Base-by-base conservation (phyloP, 1,140 invertebrate species). In the Drosophila pseudoobscura region DNA sequence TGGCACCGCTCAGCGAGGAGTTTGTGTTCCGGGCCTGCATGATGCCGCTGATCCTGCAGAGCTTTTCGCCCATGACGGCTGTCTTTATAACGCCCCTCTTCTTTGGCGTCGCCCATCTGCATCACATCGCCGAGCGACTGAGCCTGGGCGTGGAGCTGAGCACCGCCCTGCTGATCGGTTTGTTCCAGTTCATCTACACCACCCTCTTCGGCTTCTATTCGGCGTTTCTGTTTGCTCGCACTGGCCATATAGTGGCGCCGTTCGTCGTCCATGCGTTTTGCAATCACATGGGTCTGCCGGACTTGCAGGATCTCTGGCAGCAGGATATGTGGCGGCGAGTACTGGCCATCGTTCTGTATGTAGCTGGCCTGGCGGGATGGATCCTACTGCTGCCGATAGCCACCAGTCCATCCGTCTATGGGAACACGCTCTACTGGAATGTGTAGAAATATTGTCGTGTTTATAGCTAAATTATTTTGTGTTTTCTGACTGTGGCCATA, bases 281-380 rank as follows among this genome's bases (percentile, higher is more conserved):
- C 91, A 99, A 99, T 92, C 96, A 97, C 90, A 98, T 99, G 96
- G 98, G 98, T 24, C 96, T 99, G 80, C 98, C 98, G 0, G 96
- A 98, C 90, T 93, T 99, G 69, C 93, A 93, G 3, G 97, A 97
- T 90, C 93, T 98, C 3, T 90, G 94, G 45, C 93, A 94, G 20
- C 95, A 96, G 80, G 93, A 94, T 56, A 92, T 94, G 26, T 93
- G 94, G 6, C 94, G 96, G 75, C 93, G 94, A 58, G 91, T 94
- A 9, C 91, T 95, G 6, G 93, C 96, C 2, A 91, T 95, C 26
- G 88, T 89, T 35, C 91, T 95, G 6, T 98, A 97, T 92, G 82
- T 97, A 13, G 54, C 95, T 3, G 98, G 98, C 3, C 92, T 98
- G 6, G 75, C 95, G 1, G 75, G 93, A 0, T 99, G 97, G 97